phyloP scores from a whole-genome alignment of 2,113 vertebrate species.

The Amphilophus citrinellus region DNA sequence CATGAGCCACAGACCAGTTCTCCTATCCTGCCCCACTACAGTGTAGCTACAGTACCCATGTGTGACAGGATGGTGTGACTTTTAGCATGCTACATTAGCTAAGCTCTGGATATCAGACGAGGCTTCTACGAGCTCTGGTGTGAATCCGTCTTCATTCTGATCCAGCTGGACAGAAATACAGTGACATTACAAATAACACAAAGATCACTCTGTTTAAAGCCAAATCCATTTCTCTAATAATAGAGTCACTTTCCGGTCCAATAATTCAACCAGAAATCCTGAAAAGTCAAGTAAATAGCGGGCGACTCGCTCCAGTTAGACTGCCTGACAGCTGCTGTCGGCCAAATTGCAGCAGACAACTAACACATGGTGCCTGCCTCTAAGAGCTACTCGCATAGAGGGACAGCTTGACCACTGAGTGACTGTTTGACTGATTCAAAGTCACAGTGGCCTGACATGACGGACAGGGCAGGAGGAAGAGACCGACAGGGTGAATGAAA shows the following conservation, averaged over 20 bases:
- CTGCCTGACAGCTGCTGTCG: conserved; percentile 27
- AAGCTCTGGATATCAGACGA: conserved; percentile 29
- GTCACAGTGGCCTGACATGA: conserved; percentile 46
- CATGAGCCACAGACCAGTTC: not conserved
- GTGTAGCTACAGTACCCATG: not conserved
- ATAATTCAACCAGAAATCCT: conserved; percentile 1
- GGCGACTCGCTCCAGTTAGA: not conserved
- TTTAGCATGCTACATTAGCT: not conserved
- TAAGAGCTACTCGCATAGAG: not conserved
- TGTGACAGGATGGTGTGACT: not conserved
- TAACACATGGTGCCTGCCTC: conserved; percentile 21
- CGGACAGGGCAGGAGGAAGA: conserved; percentile 31
- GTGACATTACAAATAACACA: not conserved
- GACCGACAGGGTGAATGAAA: conserved; percentile 3
- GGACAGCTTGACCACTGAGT: conserved; percentile 33
- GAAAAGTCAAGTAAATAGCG: not conserved
- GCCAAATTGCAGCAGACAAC: conserved; percentile 20
- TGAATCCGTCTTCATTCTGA: conserved; percentile 4
- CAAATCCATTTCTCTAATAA: conserved; percentile 9
- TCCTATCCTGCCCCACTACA: not conserved
- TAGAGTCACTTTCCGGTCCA: not conserved
- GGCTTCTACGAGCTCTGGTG: conserved; percentile 3
- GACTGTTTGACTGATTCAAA: conserved; percentile 42
- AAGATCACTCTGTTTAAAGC: not conserved
- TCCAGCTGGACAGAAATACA: not conserved